Conservation (phyloP, 1,140 invertebrate genomes). For the Zaprionus lachaisei region DNA sequence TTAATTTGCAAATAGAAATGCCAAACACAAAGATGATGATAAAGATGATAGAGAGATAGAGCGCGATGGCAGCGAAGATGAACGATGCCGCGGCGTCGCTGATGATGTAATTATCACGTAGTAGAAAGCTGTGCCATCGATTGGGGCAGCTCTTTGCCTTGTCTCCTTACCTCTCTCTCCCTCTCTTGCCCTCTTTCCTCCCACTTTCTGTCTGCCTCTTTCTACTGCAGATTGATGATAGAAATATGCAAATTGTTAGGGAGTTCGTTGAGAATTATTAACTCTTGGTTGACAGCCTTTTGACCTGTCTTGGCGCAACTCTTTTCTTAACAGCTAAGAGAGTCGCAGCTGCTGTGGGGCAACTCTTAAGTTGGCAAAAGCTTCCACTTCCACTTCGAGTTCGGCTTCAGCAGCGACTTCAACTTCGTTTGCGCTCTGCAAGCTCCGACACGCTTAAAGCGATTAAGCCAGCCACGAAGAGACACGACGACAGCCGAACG, state of each 20-base stretch:
- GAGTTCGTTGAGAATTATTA: slow-evolving; percentile 42
- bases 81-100: slow-evolving; percentile 13
- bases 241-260: slow-evolving; percentile 50
- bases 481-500: slow-evolving; percentile 40
- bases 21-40: slow-evolving; percentile 3
- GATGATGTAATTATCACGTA: slow-evolving; percentile 77
- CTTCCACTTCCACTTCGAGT: slow-evolving; percentile 10
- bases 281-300: slow-evolving; percentile 36
- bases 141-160: background rate
- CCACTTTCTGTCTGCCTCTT: background rate
- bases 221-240: slow-evolving; percentile 52
- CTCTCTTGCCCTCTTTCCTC: background rate
- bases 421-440: slow-evolving; percentile 38
- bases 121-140: slow-evolving; percentile 61
- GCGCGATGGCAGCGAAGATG: slow-evolving; percentile 6
- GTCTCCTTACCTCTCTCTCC: background rate
- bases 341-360: background rate
- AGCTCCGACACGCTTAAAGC: slow-evolving; percentile 71
- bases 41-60: slow-evolving; percentile 11
- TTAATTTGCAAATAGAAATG: slow-evolving; percentile 56
- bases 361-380: slow-evolving; percentile 30
- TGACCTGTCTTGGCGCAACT: slow-evolving; percentile 21
- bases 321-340: slow-evolving; percentile 37
- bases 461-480: slow-evolving; percentile 53
- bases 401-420: background rate